phyloP scores from a whole-genome alignment of 2,797 vertebrate genomes.

The Falco novaeseelandiae region DNA sequence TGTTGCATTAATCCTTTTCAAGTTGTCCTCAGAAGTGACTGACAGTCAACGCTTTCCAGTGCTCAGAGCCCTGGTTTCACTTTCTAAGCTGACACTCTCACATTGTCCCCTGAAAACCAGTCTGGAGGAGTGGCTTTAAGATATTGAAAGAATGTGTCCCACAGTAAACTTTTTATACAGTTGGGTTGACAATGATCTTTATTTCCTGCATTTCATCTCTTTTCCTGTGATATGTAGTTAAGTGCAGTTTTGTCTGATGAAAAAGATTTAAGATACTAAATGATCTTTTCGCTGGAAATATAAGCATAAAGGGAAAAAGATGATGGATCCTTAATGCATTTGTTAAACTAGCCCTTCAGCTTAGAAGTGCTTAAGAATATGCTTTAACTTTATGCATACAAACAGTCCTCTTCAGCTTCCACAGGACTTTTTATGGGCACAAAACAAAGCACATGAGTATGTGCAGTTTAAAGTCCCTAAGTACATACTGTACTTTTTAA shows the following conservation, averaged over 20 bases:
- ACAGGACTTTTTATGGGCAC: background rate
- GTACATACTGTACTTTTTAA: background rate
- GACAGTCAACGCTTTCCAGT: background rate
- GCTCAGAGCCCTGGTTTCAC: background rate
- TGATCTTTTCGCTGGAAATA: background rate
- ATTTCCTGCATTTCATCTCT: background rate
- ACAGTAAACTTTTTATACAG: background rate
- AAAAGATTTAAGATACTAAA: background rate
- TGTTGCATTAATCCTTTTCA: background rate
- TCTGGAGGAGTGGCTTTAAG: background rate
- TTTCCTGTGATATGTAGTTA: background rate
- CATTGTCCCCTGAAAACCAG: background rate
- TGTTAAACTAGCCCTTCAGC: background rate
- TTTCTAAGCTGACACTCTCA: background rate
- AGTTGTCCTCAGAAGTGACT: background rate
- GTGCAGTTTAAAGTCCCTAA: background rate
- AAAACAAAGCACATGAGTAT: background rate
- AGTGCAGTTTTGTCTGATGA: background rate
- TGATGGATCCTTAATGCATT: background rate
- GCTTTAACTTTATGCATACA: background rate
- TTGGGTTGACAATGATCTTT: background rate
- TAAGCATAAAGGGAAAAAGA: background rate
- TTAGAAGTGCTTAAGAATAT: background rate
- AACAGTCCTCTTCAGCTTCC: background rate
- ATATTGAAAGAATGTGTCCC: background rate